phyloP scores from a whole-genome alignment of 1,140 invertebrate genomes.

The Pollicipes pollicipes region DNA sequence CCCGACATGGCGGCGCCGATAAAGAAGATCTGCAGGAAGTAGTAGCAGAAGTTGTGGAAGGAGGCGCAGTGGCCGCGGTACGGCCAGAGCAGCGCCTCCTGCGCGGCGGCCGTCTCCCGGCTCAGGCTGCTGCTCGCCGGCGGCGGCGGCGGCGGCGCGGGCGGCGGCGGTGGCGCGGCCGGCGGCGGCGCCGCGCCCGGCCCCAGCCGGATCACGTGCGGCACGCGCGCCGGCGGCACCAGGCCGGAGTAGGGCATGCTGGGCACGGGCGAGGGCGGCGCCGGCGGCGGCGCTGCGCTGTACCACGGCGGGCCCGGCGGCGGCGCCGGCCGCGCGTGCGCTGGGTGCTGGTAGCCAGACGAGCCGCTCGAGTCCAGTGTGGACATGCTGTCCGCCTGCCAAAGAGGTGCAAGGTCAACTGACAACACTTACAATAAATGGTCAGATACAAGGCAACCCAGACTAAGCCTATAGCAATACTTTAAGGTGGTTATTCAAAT shows the following conservation, averaged over 20 bases:
- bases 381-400: neutral
- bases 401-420: no score
- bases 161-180: neutral
- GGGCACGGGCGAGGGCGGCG: neutral
- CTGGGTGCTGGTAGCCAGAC: neutral
- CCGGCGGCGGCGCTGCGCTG: neutral
- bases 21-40: neutral
- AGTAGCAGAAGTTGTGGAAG: conserved; percentile 1
- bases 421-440: no score
- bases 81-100: neutral
- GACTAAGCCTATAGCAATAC: no score
- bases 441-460: no score
- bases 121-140: neutral
- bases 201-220: neutral
- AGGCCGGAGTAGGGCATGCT: neutral
- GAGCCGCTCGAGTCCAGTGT: neutral
- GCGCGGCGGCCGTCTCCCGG: neutral
- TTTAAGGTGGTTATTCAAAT: no score
- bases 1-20: neutral
- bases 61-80: neutral
- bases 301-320: neutral
- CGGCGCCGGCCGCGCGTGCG: neutral
- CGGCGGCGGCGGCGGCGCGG: neutral
- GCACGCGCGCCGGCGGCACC: neutral
- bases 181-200: neutral